Evolutionary conservation across 64 coral and sea anemone genomes (phyloP).

Genomic region (Stichodactyla helianthus): DNA sequence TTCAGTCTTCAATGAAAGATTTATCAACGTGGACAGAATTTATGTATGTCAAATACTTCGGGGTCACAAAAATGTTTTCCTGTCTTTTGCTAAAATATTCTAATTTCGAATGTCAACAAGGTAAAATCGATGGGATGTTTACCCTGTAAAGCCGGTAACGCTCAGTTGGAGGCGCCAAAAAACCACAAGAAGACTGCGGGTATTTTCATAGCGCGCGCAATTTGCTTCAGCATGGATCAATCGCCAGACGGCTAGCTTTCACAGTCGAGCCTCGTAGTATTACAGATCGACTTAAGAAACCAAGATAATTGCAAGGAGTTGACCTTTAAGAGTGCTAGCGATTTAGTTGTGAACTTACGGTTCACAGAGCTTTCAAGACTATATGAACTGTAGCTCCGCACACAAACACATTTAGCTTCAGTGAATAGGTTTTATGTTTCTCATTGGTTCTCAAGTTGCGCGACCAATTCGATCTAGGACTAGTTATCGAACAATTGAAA

Average conservation of each 20-base stretch:
- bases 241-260: neutral
- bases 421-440: neutral
- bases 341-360: neutral
- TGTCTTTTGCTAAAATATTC: neutral
- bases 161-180: neutral
- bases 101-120: neutral
- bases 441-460: neutral
- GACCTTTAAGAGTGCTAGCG: neutral
- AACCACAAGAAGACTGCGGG: neutral
- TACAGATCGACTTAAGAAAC: neutral
- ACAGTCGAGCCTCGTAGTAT: neutral
- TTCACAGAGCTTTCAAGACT: neutral
- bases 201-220: neutral
- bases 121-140: neutral
- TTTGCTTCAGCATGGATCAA: neutral
- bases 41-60: neutral
- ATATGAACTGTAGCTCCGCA: neutral
- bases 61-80: neutral
- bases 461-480: neutral
- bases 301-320: neutral
- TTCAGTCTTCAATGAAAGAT: neutral
- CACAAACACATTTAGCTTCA: neutral
- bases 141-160: neutral
- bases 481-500: neutral
- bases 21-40: conserved; percentile 5